These are phyloP conservation scores for Ellobium chinense DNA, from an alignment of 2,888 invertebrate genomes.

Conservation along the genomic window DNA sequence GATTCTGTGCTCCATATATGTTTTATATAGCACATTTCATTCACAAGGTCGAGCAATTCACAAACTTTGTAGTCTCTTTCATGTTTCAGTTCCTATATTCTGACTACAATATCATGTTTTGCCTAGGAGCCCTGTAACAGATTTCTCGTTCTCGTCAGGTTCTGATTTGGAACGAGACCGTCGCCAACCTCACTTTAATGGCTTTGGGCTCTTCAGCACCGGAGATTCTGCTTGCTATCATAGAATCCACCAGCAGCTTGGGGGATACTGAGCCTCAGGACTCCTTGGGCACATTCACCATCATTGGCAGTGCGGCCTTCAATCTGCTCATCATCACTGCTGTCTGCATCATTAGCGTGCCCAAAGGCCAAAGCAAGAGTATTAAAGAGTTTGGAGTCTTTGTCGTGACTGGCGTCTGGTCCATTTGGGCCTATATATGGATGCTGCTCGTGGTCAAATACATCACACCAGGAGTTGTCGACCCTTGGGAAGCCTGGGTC, in stretches of 20 bases:
- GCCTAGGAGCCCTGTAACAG: neutral
- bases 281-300: conserved; percentile 75
- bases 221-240: conserved; percentile 74
- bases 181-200: conserved; percentile 77
- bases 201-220: conserved; percentile 77
- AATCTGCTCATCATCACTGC: conserved; percentile 76
- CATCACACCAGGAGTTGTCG: conserved; percentile 67
- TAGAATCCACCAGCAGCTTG: conserved; percentile 62
- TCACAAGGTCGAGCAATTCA: too few species aligned
- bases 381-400: conserved; percentile 75
- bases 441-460: conserved; percentile 73
- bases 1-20: too few species aligned
- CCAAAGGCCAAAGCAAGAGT: conserved; percentile 60
- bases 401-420: conserved; percentile 71
- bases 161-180: conserved; percentile 77
- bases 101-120: too few species aligned
- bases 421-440: conserved; percentile 77
- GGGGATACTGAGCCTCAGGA: conserved; percentile 54
- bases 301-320: conserved; percentile 77
- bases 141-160: conserved; percentile 45
- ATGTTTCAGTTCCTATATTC: too few species aligned
- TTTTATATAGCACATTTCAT: too few species aligned
- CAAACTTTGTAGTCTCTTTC: too few species aligned
- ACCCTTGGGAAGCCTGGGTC: conserved; percentile 75
- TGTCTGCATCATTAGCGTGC: conserved; percentile 73